Percentiles rank a stretch among this genome's conserved stretches.
Evolutionary conservation across 2,888 invertebrate genomes (phyloP).

Genomic region (Pheosia tremula): DNA sequence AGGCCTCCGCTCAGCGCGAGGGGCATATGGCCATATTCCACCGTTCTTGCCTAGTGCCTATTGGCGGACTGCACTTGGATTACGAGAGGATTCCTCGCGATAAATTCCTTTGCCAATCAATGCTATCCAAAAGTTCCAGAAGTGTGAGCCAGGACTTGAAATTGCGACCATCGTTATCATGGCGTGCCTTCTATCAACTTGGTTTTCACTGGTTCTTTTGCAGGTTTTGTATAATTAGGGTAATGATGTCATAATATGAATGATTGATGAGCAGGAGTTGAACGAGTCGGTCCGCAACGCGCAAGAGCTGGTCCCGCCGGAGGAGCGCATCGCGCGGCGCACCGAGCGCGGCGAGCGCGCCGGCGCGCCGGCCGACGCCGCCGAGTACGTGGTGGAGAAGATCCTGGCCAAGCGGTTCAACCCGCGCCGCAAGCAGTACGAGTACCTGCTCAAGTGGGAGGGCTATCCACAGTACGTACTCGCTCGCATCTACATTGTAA

Average conservation of each 20-base stretch:
- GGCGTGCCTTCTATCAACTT: no score
- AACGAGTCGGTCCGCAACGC: slow-evolving; percentile 74
- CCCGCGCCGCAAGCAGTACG: slow-evolving; percentile 90
- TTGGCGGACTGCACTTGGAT: no score
- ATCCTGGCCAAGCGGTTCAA: slow-evolving; percentile 93
- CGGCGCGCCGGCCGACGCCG: slow-evolving; percentile 64
- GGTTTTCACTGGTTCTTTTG: no score
- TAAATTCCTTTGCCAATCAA: no score
- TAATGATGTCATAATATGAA: slow-evolving; percentile 1
- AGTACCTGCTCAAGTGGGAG: slow-evolving; percentile 95
- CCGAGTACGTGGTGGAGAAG: slow-evolving; percentile 92
- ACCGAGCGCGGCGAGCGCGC: slow-evolving; percentile 57
- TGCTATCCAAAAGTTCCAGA: no score
- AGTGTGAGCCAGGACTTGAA: no score
- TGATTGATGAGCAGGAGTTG: slow-evolving; percentile 36
- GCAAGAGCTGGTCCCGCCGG: slow-evolving; percentile 77
- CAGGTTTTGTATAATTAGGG: background rate
- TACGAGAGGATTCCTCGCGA: no score
- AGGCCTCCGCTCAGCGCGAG: no score
- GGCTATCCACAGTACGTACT: slow-evolving; percentile 88
- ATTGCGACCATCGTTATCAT: no score
- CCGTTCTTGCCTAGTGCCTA: no score
- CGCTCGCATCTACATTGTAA: background rate
- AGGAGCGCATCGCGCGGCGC: slow-evolving; percentile 78
- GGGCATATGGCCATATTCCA: no score